These are phyloP conservation scores for Typhlichthys eigenmanni DNA, from an alignment of 2,797 vertebrate species.

Conservation along the genomic window DNA sequence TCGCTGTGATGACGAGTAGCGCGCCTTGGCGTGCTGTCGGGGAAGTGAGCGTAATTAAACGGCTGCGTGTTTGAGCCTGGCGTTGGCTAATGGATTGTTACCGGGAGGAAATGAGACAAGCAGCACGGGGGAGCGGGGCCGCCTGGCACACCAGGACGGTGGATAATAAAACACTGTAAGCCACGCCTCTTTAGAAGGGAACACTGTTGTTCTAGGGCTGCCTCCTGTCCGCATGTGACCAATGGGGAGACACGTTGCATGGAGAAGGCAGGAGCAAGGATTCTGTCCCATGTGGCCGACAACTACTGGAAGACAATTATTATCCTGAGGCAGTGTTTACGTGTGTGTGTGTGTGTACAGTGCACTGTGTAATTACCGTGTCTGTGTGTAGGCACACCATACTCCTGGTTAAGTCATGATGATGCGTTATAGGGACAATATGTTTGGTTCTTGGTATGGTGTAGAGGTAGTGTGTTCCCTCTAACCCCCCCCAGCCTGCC, in stretches of 20 bases:
- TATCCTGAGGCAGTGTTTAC: not conserved
- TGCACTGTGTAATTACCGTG: not conserved
- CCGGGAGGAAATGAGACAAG: slow-evolving; percentile 72
- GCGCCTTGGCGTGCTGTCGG: slow-evolving; percentile 56
- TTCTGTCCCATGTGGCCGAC: no score
- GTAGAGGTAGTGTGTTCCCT: no score
- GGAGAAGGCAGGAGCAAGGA: slow-evolving; percentile 22
- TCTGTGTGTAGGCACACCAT: not conserved
- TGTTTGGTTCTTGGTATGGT: no score
- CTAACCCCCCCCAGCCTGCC: no score
- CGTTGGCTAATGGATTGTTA: slow-evolving; percentile 75
- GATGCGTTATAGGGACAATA: no score
- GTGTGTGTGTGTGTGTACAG: not conserved
- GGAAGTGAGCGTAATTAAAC: slow-evolving; percentile 77
- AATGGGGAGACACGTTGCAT: slow-evolving; percentile 18
- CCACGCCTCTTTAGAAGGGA: slow-evolving; percentile 60
- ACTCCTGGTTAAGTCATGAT: not conserved
- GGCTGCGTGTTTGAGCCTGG: slow-evolving; percentile 71
- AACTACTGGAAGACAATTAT: no score
- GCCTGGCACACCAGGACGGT: slow-evolving; percentile 60
- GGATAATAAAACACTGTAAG: slow-evolving; percentile 69
- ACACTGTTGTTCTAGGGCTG: slow-evolving; percentile 63
- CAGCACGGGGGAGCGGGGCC: slow-evolving; percentile 60
- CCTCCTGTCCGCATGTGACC: slow-evolving; percentile 46
- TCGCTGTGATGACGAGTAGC: slow-evolving; percentile 63